A percentile compares a stretch with the other conserved stretches of the same genome.
Conservation (phyloP, 1,140 invertebrate species). For the Lordiphosa mommai region DNA sequence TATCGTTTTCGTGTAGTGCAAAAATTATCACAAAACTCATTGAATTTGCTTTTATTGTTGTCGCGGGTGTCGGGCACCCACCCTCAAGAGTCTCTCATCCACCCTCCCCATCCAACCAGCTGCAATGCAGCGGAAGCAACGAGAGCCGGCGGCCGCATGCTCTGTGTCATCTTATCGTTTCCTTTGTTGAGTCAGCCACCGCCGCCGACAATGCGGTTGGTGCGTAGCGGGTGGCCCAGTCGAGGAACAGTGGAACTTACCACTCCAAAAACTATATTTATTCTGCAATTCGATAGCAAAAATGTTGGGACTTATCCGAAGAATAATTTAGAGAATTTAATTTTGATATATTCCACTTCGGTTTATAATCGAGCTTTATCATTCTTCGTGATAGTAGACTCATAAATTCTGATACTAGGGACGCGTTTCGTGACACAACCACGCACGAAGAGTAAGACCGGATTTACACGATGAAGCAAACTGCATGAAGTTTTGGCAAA, state of each 20-base stretch:
- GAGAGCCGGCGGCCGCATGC: slow-evolving; percentile 10
- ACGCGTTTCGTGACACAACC: too few species aligned
- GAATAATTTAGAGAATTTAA: too few species aligned
- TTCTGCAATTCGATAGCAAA: too few species aligned
- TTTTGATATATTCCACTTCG: too few species aligned
- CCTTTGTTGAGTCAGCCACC: slow-evolving; percentile 53
- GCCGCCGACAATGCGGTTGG: slow-evolving; percentile 32
- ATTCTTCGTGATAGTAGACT: too few species aligned
- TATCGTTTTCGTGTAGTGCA: slow-evolving; percentile 58
- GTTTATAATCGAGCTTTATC: too few species aligned
- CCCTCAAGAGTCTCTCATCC: neutral
- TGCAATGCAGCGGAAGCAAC: slow-evolving; percentile 52
- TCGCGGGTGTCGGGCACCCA: slow-evolving; percentile 25
- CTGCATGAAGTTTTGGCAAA: too few species aligned
- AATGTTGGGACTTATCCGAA: too few species aligned
- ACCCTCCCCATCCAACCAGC: neutral
- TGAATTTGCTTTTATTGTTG: slow-evolving; percentile 77
- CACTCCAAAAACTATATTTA: too few species aligned
- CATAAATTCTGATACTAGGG: too few species aligned
- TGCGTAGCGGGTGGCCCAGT: slow-evolving; percentile 21
- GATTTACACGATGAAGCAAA: too few species aligned
- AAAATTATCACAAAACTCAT: slow-evolving; percentile 74
- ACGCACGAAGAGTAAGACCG: too few species aligned
- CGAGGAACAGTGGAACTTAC: slow-evolving; percentile 40
- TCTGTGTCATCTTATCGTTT: slow-evolving; percentile 61